Base-by-base conservation (phyloP, 2,797 vertebrate species). In the Eurystomus glaucurus region DNA sequence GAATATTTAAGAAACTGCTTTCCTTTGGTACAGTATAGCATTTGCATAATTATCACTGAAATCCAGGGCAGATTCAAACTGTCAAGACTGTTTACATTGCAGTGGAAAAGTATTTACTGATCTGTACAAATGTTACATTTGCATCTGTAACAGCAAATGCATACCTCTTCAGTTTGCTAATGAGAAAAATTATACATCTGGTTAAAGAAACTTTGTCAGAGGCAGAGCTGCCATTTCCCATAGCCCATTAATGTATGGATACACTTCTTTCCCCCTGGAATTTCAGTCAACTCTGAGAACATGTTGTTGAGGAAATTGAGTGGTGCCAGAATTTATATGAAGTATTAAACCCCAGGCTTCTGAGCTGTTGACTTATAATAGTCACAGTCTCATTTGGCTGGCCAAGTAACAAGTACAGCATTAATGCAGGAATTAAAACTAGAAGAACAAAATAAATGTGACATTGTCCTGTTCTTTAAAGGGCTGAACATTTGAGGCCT, bases 51-150 rank as follows among this genome's bases (percentile, higher is more conserved):
- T 88, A 88, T 69, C 65, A 85, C 75, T 94, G 69, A 71, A 93
- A 89, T 71, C 95, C 22, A 16, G 92, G 86, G 83, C 54, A 96
- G 52, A 91, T 89, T 96, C 88, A 61, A 96, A 84, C 81, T 97
- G 79, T 83, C 94, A 94, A 87, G 61, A 62, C 62, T 97, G 66
- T 97, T 98, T 97, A 94, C 55, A 79, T n/a, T 96, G 70, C 88
- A 96, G 69, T 60, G 52, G 71, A 83, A 93, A 97, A 91, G 74
- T 94, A 96, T 98, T 97, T 97, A 95, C 85, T 93, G 77, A 94
- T 93, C 93, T 39, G 4, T 72, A 88, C 60, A 97, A 97, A 95
- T 96, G 88, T 92, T 95, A 78, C 82, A 96, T 97, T 97, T 97
- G 94, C 84, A 93, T 95, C 45, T 82, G 54, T 83, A 96, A 95